phyloP scores from a whole-genome alignment of 2,888 invertebrate species.

The Sarcophaga rosellei region DNA sequence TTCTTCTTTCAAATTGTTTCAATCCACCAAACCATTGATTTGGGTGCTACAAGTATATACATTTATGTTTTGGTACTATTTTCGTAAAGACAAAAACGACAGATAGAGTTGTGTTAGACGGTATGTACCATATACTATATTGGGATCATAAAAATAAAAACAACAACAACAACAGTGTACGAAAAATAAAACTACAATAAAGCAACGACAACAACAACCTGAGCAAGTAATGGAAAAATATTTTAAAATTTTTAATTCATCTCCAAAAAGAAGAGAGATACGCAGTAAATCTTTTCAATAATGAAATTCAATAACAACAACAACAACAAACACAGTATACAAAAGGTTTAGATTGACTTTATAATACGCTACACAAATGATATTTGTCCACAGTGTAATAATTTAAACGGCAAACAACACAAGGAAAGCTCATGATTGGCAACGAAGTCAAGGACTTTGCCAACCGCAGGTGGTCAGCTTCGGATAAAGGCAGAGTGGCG shows the following conservation, averaged over 20 bases:
- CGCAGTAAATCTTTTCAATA: conserved; percentile 37
- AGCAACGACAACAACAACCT: conserved; percentile 24
- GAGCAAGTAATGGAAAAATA: conserved; percentile 20
- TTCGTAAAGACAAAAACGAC: neutral
- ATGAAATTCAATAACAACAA: conserved; percentile 51
- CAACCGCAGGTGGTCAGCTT: too few species aligned
- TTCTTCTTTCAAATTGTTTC: too few species aligned
- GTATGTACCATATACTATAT: too few species aligned
- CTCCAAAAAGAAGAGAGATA: conserved; percentile 6
- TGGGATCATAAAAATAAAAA: neutral
- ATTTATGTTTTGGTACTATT: neutral
- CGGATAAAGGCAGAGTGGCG: too few species aligned
- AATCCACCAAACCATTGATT: too few species aligned
- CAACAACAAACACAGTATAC: conserved; percentile 30
- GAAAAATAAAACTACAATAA: neutral
- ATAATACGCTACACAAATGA: too few species aligned
- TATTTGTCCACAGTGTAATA: too few species aligned
- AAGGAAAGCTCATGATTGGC: too few species aligned
- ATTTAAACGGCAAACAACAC: too few species aligned
- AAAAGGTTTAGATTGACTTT: neutral
- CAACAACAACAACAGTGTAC: neutral
- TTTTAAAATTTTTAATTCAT: conserved; percentile 23
- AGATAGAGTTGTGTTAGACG: neutral
- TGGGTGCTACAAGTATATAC: too few species aligned
- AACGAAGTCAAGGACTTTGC: too few species aligned